These are phyloP conservation scores for Anolis apletophallus DNA, from an alignment of 2,797 vertebrate species.

Conservation along the genomic window DNA sequence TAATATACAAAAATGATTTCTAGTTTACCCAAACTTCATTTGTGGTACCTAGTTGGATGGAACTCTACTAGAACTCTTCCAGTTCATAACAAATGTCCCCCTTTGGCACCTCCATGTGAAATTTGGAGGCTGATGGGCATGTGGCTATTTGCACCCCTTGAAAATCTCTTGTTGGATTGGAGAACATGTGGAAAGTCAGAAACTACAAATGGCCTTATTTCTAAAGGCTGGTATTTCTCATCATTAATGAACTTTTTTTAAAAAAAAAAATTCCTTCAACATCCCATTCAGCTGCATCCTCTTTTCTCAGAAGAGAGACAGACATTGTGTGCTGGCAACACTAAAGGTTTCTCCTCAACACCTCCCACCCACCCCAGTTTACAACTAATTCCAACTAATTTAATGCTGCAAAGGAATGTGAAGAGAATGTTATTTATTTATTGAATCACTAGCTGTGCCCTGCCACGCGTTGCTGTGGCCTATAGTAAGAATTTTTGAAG, in stretches of 20 bases:
- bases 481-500: no score
- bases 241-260: not conserved
- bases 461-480: no score
- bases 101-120: not conserved
- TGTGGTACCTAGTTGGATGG: no score
- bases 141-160: not conserved
- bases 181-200: not conserved
- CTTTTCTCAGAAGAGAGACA: not conserved
- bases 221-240: not conserved
- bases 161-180: not conserved
- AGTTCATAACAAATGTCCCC: not conserved
- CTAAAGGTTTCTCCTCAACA: not conserved
- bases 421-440: not conserved
- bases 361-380: no score
- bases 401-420: not conserved
- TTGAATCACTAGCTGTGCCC: slow-evolving; percentile 3
- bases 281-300: not conserved
- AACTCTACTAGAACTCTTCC: not conserved
- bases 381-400: not conserved
- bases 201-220: not conserved
- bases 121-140: not conserved
- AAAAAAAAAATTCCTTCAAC: no score
- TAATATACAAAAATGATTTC: no score
- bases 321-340: not conserved
- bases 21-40: no score